Percentiles rank a stretch among this genome's conserved stretches.
Conservation (phyloP, 2,888 invertebrate species). For the Cataglyphis cursor region DNA sequence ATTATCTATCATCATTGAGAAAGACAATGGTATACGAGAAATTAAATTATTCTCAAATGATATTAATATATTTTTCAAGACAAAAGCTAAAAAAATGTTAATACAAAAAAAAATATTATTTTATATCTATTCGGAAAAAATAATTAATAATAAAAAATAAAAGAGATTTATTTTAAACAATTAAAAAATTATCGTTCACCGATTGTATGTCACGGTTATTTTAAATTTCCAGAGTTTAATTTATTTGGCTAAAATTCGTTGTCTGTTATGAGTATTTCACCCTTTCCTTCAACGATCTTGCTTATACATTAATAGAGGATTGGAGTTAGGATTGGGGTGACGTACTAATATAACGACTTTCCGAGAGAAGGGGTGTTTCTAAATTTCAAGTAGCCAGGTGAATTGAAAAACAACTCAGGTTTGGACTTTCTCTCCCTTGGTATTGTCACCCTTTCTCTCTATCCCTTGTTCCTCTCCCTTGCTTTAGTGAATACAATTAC, state of each 20-base stretch:
- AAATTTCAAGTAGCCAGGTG: constrained; percentile 64
- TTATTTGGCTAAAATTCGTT: constrained; percentile 51
- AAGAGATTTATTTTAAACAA: neutral
- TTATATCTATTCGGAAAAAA: neutral
- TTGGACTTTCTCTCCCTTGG: constrained; percentile 10
- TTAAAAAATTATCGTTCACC: constrained; percentile 3
- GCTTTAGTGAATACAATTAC: constrained; percentile 46
- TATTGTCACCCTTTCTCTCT: constrained; percentile 12
- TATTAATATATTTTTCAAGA: neutral
- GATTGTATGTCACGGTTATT: neutral
- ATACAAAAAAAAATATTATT: neutral
- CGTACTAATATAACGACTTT: constrained; percentile 66
- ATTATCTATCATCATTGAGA: neutral
- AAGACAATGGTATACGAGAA: neutral
- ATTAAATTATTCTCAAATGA: neutral
- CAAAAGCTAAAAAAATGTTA: neutral
- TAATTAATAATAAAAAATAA: neutral
- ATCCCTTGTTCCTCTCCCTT: constrained; percentile 10
- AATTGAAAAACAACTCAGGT: constrained; percentile 53
- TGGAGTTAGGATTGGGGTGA: constrained; percentile 53
- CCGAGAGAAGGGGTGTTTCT: constrained; percentile 31
- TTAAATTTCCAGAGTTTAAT: constrained; percentile 10
- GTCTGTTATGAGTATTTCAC: constrained; percentile 20
- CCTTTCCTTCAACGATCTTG: constrained; percentile 55
- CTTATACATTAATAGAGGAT: constrained; percentile 64